phyloP scores from a whole-genome alignment of 1,140 invertebrate species.

The Druon quercuslanigerum region DNA sequence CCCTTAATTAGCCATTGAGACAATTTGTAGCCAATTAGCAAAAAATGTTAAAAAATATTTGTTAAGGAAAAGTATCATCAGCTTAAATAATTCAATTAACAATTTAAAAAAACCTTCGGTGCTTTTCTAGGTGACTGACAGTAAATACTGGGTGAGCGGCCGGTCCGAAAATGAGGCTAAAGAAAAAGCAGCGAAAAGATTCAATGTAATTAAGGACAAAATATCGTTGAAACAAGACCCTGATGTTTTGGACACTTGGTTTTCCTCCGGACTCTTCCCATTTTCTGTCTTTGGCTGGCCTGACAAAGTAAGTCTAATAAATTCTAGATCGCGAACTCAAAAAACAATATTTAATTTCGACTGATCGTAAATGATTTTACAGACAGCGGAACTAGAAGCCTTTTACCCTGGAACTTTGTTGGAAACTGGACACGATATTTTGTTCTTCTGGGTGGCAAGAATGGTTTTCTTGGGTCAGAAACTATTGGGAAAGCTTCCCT shows the following conservation, averaged over 20 bases:
- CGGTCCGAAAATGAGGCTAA: constrained; percentile 89
- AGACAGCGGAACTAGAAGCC: constrained; percentile 80
- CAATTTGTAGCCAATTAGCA: too few species aligned
- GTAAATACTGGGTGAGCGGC: constrained; percentile 94
- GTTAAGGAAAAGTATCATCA: too few species aligned
- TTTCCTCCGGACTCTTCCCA: constrained; percentile 97
- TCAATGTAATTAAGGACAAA: constrained; percentile 81
- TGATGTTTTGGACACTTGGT: constrained; percentile 99
- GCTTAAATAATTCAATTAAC: background rate
- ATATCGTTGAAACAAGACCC: constrained; percentile 89
- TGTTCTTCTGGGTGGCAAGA: constrained; percentile 99
- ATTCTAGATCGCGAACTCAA: constrained; percentile 21
- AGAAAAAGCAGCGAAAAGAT: constrained; percentile 88
- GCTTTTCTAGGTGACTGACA: constrained; percentile 76
- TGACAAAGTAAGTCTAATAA: constrained; percentile 78
- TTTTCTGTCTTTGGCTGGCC: constrained; percentile 99
- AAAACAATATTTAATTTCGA: constrained; percentile 35
- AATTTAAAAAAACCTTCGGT: background rate
- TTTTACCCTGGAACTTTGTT: constrained; percentile 96
- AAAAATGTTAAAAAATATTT: too few species aligned
- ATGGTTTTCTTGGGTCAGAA: constrained; percentile 99
- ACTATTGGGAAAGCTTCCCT: constrained; percentile 93
- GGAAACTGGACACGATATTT: constrained; percentile 98
- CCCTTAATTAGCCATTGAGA: too few species aligned
- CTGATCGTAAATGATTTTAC: constrained; percentile 45